Percentiles rank a stretch among this genome's conserved stretches.
Conservation (phyloP, 1,140 invertebrate genomes). For the Lasioglossum albipes region DNA sequence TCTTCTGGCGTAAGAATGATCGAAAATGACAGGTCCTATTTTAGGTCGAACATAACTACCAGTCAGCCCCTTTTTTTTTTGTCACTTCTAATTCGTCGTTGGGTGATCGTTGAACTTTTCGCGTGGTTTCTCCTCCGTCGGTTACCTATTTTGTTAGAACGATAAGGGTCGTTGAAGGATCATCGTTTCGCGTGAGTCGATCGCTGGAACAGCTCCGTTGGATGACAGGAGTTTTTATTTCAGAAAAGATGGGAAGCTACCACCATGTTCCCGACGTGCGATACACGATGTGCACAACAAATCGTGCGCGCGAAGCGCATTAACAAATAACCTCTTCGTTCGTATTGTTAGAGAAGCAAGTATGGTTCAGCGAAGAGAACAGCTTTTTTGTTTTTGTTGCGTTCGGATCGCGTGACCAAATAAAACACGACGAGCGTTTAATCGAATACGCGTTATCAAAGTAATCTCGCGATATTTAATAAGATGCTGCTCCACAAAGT, state of each 20-base stretch:
- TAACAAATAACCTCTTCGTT: not conserved
- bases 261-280: not conserved
- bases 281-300: no score
- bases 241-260: not conserved
- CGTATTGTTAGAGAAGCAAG: not conserved
- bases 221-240: not conserved
- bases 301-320: not conserved
- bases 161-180: not conserved
- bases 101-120: not conserved
- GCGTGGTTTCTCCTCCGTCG: not conserved
- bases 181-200: not conserved
- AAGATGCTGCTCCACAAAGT: no score
- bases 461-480: not conserved
- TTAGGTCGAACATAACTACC: not conserved
- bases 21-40: constrained; percentile 31
- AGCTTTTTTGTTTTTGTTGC: not conserved
- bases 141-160: not conserved
- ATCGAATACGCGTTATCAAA: not conserved
- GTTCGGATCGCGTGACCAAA: not conserved
- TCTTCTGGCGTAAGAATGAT: constrained; percentile 38
- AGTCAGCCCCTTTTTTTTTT: not conserved
- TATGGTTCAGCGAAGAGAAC: not conserved
- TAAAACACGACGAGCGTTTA: not conserved
- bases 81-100: not conserved
- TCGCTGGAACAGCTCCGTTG: not conserved